These are phyloP conservation scores for Sebastes fasciatus DNA, from an alignment of 2,113 vertebrate species.

Conservation along the genomic window DNA sequence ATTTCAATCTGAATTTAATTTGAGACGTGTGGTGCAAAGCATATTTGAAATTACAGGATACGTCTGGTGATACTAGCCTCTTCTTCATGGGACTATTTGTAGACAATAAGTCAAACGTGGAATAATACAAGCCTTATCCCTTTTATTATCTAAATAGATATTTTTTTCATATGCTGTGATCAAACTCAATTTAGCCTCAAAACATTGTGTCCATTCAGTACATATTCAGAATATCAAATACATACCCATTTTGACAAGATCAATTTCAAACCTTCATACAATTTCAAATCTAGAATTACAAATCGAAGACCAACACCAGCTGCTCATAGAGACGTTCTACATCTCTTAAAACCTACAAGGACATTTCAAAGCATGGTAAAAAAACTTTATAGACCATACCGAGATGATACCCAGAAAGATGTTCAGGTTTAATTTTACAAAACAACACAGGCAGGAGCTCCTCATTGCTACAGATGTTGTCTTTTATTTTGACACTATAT, in stretches of 20 bases:
- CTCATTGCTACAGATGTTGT: constrained; percentile 12
- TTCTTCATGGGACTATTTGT: background rate
- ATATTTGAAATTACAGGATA: background rate
- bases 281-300: background rate
- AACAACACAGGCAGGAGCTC: constrained; percentile 11
- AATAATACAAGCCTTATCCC: background rate
- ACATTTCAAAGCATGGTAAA: background rate
- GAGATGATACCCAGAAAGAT: background rate
- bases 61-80: background rate
- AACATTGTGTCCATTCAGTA: background rate
- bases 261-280: background rate
- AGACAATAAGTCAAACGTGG: background rate
- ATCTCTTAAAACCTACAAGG: background rate
- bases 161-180: background rate
- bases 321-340: background rate
- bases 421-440: background rate
- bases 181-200: background rate
- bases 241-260: background rate
- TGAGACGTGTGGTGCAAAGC: background rate
- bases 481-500: constrained; percentile 16
- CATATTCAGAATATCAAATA: background rate
- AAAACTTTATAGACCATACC: background rate
- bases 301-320: background rate
- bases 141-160: background rate
- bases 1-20: no score